phyloP scores from a whole-genome alignment of 2,113 vertebrate species.

The Cyanoramphus novaezelandiae region DNA sequence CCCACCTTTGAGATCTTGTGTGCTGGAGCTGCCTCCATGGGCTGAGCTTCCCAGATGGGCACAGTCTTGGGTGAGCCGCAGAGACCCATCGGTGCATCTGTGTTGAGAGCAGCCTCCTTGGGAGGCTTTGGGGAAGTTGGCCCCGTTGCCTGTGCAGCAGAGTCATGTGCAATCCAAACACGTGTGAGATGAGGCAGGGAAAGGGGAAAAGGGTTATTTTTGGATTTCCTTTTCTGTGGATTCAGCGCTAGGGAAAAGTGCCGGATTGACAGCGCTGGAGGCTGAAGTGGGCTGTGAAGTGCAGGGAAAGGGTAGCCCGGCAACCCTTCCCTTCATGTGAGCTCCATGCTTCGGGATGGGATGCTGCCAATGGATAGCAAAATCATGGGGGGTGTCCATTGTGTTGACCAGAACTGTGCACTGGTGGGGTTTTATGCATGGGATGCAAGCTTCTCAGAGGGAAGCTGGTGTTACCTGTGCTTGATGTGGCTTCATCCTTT shows the following conservation, averaged over 20 bases:
- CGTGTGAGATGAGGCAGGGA: slow-evolving; percentile 32
- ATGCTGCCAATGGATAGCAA: not conserved
- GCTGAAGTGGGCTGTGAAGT: not conserved
- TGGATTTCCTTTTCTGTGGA: slow-evolving; percentile 57
- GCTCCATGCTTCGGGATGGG: not conserved
- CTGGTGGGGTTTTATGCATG: not conserved
- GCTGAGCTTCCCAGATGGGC: not conserved
- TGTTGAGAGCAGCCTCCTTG: rapidly evolving
- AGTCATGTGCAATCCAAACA: not conserved
- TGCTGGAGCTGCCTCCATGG: not conserved
- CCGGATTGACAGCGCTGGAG: slow-evolving; percentile 48
- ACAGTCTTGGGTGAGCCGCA: not conserved
- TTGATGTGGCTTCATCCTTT: not conserved
- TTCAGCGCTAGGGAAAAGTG: slow-evolving; percentile 33
- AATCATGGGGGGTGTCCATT: rapidly evolving
- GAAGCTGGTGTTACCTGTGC: not conserved
- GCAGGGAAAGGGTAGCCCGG: not conserved
- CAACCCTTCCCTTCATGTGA: not conserved
- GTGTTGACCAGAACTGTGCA: not conserved
- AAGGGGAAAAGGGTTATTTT: slow-evolving; percentile 26
- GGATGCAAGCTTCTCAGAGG: not conserved
- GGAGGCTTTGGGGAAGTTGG: not conserved
- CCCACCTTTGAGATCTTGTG: rapidly evolving
- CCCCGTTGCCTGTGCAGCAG: not conserved
- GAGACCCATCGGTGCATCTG: rapidly evolving